These are phyloP conservation scores for Litoditis marina DNA, from an alignment of 2,888 invertebrate genomes.

Conservation along the genomic window DNA sequence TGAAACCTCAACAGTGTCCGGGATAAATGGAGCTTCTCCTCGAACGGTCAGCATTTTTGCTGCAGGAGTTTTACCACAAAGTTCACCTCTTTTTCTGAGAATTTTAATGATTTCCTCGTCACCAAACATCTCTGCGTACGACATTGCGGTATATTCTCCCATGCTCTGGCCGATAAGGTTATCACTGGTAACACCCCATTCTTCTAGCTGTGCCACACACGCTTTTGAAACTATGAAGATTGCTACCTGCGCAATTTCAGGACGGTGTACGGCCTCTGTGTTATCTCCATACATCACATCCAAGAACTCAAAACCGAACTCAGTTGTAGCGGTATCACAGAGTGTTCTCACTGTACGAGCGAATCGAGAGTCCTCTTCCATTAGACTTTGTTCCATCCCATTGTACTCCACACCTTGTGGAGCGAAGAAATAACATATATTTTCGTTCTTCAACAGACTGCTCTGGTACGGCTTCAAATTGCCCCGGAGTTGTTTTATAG, in stretches of 20 bases:
- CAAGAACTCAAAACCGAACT: slow-evolving; percentile 8
- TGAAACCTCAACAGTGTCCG: slow-evolving; percentile 39
- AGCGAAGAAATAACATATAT: slow-evolving; percentile 49
- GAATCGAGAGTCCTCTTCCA: slow-evolving; percentile 12
- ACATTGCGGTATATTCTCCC: slow-evolving; percentile 54
- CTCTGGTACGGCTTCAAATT: too few relatives aligned
- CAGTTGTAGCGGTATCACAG: slow-evolving; percentile 5
- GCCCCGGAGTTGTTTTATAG: slow-evolving; percentile 5
- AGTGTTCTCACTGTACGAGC: slow-evolving; percentile 15
- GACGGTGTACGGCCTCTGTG: slow-evolving; percentile 1
- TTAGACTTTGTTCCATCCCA: slow-evolving; percentile 30
- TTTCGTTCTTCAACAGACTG: neutral
- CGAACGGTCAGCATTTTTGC: slow-evolving; percentile 51
- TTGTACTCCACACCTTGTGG: slow-evolving; percentile 55
- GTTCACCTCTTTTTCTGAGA: slow-evolving; percentile 31
- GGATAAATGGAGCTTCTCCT: slow-evolving; percentile 20
- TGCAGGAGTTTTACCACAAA: slow-evolving; percentile 32
- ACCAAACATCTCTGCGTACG: slow-evolving; percentile 21
- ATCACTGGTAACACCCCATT: slow-evolving; percentile 24
- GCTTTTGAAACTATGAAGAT: slow-evolving; percentile 37
- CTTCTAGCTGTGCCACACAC: slow-evolving; percentile 22
- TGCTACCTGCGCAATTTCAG: slow-evolving; percentile 40
- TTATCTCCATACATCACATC: slow-evolving; percentile 11
- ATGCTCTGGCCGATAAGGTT: slow-evolving; percentile 50
- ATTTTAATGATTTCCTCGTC: slow-evolving; percentile 25